Evolutionary conservation across 2,797 vertebrate genomes (phyloP), one percentile per base, ranked within the genome.

Genomic region (Spinibarbus caldwelli): DNA sequence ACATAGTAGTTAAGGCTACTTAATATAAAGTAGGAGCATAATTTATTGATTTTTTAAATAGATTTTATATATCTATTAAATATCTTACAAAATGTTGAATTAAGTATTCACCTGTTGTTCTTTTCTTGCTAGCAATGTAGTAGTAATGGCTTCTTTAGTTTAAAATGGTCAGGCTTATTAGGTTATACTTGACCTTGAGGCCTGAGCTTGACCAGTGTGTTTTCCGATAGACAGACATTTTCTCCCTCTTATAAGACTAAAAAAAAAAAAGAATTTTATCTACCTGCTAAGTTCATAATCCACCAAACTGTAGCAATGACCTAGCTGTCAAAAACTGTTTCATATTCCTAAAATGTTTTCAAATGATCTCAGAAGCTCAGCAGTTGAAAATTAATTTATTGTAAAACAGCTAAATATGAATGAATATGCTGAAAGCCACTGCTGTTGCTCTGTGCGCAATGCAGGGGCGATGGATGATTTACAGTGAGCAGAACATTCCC

Each of bases 401-500:
- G 64, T 4, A 11, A 47, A 47, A 62, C 8, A 12, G 19, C 54
- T 47, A 75, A 75, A 75, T 64, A 67, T 52, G 23, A 66, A 67
- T 23, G 14, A 67, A 76, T 29, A 38, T 52, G 31, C 59, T 67
- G 45, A 41, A 76, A 76, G 31, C 31, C 10, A 17, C 45, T 38
- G 17, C 21, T 0, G 6, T 59, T 59, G 34, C 34, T 11, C 9
- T 76, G 68, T 71, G 80, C 8, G 38, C 38, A 23, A 6, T 64
- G 70, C 41, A 34, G 31, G 23, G 15, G 15, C n/a, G 4, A 59
- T 77, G 64, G 76, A 78, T 78, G 78, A 82, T 78, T 79, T 71
- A 82, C n/a, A 73, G 47, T 67, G 49, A 67, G 73, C 57, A 67
- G 52, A 85, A 80, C 17, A 85, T 45, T 29, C 38, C 83, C 78